These are phyloP conservation scores for Drosophila grimshawi DNA, from an alignment of 1,140 invertebrate species.

Conservation along the genomic window DNA sequence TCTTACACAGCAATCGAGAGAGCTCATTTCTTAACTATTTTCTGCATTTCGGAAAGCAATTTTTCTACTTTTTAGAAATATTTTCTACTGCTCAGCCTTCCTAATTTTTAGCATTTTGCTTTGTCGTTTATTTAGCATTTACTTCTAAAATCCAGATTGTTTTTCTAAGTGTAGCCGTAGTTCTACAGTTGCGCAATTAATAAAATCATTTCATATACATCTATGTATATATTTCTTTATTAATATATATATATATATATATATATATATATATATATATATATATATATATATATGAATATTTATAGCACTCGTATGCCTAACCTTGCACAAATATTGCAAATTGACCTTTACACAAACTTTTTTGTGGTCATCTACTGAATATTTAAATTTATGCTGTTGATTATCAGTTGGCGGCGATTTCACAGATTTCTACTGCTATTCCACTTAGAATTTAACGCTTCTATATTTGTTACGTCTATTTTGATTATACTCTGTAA, in stretches of 20 bases:
- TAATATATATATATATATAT: neutral
- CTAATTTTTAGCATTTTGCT: too few relatives aligned
- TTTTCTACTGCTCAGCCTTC: too few relatives aligned
- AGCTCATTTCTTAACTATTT: too few relatives aligned
- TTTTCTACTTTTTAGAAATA: too few relatives aligned
- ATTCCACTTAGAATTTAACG: conserved; percentile 43
- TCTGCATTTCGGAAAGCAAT: too few relatives aligned
- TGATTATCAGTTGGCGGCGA: conserved; percentile 23
- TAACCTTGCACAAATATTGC: conserved; percentile 79
- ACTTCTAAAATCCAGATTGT: too few relatives aligned
- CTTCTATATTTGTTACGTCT: conserved; percentile 38
- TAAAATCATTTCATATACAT: conserved; percentile 31
- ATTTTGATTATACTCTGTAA: neutral
- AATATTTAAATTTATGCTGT: conserved; percentile 61
- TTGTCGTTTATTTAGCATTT: too few relatives aligned
- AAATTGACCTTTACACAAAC: conserved; percentile 79
- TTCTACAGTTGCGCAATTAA: conserved; percentile 19
- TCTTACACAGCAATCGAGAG: too few relatives aligned
- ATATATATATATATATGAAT: neutral
- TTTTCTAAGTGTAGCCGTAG: neutral
- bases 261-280: conserved; percentile 9
- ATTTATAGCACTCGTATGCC: conserved; percentile 35
- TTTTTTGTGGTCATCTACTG: conserved; percentile 29
- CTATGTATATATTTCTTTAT: too few relatives aligned
- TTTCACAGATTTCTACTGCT: conserved; percentile 20